Evolutionary conservation across 2,113 vertebrate genomes (phyloP).

Genomic region (Aramus guarauna): DNA sequence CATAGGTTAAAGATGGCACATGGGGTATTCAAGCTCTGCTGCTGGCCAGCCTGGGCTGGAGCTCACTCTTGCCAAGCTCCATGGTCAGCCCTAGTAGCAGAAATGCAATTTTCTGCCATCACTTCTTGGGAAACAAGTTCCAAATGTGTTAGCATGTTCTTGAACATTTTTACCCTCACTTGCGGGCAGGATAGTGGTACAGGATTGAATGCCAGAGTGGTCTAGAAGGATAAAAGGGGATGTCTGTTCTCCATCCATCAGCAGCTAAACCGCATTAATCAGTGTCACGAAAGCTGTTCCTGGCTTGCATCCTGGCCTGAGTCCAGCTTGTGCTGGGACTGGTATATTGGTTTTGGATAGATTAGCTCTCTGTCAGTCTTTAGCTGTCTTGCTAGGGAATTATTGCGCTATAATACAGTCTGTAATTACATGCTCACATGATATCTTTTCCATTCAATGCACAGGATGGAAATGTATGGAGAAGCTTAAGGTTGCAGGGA

Average conservation of each 20-base stretch:
- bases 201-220: not conserved
- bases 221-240: not conserved
- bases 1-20: fast-evolving
- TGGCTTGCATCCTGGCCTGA: not conserved
- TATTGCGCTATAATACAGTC: slow-evolving; percentile 3
- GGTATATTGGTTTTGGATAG: slow-evolving; percentile 31
- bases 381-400: slow-evolving; percentile 19
- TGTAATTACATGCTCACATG: slow-evolving; percentile 29
- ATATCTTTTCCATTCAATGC: not conserved
- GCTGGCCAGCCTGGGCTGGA: not conserved
- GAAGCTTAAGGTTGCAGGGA: not conserved
- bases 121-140: not conserved
- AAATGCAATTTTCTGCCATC: not conserved
- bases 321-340: slow-evolving; percentile 7
- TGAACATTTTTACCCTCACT: not conserved
- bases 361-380: slow-evolving; percentile 7
- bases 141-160: not conserved
- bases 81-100: not conserved
- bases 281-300: not conserved
- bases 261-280: not conserved
- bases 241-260: not conserved
- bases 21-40: not conserved
- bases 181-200: not conserved
- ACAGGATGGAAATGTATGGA: not conserved
- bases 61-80: not conserved